These are phyloP conservation scores for Eupeodes corollae DNA, from an alignment of 1,140 invertebrate genomes.

Conservation along the genomic window DNA sequence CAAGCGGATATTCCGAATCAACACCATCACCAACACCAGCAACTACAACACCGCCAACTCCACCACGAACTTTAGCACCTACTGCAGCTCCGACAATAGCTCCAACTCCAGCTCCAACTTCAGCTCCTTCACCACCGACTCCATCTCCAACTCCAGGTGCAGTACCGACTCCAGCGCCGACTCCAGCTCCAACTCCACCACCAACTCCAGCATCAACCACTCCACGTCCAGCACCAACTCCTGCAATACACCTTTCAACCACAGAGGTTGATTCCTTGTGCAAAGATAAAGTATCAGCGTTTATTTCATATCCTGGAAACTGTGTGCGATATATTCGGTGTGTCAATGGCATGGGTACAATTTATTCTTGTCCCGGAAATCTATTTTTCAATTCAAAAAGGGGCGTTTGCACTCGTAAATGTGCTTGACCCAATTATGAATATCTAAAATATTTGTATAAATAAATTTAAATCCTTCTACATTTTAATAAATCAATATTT, in stretches of 20 bases:
- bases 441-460: no score
- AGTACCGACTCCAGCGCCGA: slow-evolving; percentile 2
- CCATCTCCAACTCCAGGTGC: neutral
- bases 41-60: neutral
- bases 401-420: no score
- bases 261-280: neutral
- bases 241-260: neutral
- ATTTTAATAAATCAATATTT: no score
- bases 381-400: no score
- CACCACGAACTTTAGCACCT: neutral
- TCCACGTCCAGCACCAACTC: neutral
- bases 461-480: no score
- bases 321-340: slow-evolving; percentile 27
- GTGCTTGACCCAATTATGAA: no score
- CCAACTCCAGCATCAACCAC: neutral
- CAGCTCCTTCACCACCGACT: neutral
- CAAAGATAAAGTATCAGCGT: slow-evolving; percentile 1
- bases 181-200: slow-evolving; percentile 13
- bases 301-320: slow-evolving; percentile 19
- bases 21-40: neutral
- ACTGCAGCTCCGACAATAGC: neutral
- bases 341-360: neutral
- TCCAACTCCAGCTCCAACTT: neutral
- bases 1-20: neutral
- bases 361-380: no score